phyloP scores from a whole-genome alignment of 1,140 invertebrate species.

The Pseudomyrmex gracilis region DNA sequence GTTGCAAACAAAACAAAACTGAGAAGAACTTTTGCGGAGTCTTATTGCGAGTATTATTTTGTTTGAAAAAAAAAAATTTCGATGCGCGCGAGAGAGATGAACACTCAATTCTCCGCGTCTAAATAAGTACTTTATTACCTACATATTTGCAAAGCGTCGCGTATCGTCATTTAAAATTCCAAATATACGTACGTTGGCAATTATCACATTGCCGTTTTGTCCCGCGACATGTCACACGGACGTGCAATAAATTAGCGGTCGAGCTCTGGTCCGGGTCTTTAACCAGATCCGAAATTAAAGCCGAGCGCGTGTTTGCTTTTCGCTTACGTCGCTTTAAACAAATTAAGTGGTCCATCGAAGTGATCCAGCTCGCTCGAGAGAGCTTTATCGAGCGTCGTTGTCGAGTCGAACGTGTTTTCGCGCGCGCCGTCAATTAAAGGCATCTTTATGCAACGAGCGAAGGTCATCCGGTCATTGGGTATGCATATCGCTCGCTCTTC shows the following conservation, averaged over 20 bases:
- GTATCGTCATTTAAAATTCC: too few relatives aligned
- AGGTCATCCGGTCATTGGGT: constrained; percentile 84
- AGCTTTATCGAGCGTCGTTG: constrained; percentile 77
- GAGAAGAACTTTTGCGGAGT: neutral
- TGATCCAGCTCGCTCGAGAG: constrained; percentile 63
- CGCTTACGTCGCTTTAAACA: constrained; percentile 39
- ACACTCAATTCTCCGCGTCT: neutral
- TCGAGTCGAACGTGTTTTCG: constrained; percentile 81
- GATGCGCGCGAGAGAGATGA: neutral
- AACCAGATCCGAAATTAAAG: constrained; percentile 47
- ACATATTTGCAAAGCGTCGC: neutral
- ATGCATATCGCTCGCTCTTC: constrained; percentile 83
- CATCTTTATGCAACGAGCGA: constrained; percentile 85
- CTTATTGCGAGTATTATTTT: constrained; percentile 15
- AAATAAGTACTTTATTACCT: neutral
- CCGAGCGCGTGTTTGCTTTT: constrained; percentile 19
- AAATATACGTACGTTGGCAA: neutral
- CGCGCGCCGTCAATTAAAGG: constrained; percentile 84
- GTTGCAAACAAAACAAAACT: too few relatives aligned
- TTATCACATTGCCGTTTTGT: constrained; percentile 17
- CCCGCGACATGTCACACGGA: constrained; percentile 12
- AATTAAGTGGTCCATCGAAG: constrained; percentile 62
- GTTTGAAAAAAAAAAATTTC: neutral
- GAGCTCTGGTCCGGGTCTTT: constrained; percentile 16
- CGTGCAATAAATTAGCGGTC: constrained; percentile 31